Percentiles rank a stretch among this genome's conserved stretches.
These are phyloP conservation scores for Sinopyrophorus schimmeli DNA, from an alignment of 2,888 invertebrate species.

Conservation along the genomic window DNA sequence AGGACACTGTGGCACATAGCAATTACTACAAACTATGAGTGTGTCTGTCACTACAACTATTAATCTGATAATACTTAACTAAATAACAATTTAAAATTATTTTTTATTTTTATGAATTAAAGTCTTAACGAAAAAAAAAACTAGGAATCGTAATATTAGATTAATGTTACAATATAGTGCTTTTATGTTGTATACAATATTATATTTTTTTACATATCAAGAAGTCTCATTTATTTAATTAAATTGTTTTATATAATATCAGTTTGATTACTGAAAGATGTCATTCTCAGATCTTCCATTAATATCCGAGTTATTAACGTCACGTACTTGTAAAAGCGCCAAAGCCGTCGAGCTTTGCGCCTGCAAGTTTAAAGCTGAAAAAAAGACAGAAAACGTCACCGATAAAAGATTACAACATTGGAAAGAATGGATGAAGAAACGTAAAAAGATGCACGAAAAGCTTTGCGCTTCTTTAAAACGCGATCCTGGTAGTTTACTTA, in stretches of 20 bases:
- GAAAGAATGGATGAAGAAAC: constrained; percentile 45
- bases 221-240: constrained; percentile 3
- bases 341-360: background rate
- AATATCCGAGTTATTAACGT: constrained; percentile 14
- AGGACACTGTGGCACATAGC: too few relatives aligned
- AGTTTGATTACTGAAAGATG: constrained; percentile 10
- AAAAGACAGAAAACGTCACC: background rate
- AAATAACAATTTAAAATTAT: too few relatives aligned
- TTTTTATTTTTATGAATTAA: too few relatives aligned
- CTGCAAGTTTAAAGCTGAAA: constrained; percentile 1
- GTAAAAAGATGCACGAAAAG: constrained; percentile 40
- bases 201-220: too few relatives aligned
- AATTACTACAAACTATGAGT: too few relatives aligned
- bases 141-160: background rate
- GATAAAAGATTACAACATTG: constrained; percentile 44
- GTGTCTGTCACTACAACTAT: too few relatives aligned
- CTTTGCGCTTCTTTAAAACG: constrained; percentile 37
- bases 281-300: constrained; percentile 24
- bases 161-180: background rate
- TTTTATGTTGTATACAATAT: too few relatives aligned
- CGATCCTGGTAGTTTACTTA: constrained; percentile 42
- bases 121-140: too few relatives aligned
- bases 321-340: constrained; percentile 5
- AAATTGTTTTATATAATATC: background rate
- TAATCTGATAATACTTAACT: too few relatives aligned